These are phyloP conservation scores for Burhinus oedicnemus DNA, from an alignment of 2,113 vertebrate genomes.

Conservation along the genomic window DNA sequence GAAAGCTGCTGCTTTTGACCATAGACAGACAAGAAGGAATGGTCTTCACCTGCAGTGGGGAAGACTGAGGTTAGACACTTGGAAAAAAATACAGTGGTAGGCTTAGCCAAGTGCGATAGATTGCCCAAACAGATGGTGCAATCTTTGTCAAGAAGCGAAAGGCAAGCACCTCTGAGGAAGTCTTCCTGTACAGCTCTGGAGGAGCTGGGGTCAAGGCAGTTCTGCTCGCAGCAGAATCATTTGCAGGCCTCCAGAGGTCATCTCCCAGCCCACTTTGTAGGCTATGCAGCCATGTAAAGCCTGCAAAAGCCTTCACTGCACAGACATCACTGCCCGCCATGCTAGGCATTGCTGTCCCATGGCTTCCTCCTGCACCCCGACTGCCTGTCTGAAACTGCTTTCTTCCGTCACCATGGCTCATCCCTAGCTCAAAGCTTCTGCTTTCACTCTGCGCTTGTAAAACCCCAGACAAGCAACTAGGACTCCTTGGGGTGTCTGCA, in stretches of 20 bases:
- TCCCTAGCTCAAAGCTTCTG: not conserved
- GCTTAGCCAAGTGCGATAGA: not conserved
- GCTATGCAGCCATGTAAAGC: not conserved
- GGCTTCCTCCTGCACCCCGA: not conserved
- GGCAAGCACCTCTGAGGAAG: not conserved
- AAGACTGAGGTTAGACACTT: rapidly evolving
- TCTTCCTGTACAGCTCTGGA: not conserved
- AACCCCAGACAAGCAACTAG: not conserved
- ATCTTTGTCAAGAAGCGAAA: not conserved
- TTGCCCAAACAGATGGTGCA: not conserved
- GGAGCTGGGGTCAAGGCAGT: not conserved
- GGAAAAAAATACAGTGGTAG: not conserved
- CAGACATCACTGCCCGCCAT: not conserved
- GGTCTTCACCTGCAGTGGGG: not conserved
- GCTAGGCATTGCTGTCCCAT: not conserved
- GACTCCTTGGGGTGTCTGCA: not conserved
- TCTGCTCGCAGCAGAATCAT: not conserved
- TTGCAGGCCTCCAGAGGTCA: not conserved
- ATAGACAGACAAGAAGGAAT: not conserved
- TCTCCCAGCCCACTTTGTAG: not conserved
- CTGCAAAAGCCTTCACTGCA: not conserved
- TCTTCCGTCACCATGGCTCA: rapidly evolving
- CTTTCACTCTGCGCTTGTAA: not conserved
- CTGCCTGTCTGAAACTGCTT: not conserved
- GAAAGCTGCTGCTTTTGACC: not conserved